Evolutionary conservation across 2,113 vertebrate genomes (phyloP), one percentile per base, ranked within the genome.

Genomic region (Takifugu bimaculatus): DNA sequence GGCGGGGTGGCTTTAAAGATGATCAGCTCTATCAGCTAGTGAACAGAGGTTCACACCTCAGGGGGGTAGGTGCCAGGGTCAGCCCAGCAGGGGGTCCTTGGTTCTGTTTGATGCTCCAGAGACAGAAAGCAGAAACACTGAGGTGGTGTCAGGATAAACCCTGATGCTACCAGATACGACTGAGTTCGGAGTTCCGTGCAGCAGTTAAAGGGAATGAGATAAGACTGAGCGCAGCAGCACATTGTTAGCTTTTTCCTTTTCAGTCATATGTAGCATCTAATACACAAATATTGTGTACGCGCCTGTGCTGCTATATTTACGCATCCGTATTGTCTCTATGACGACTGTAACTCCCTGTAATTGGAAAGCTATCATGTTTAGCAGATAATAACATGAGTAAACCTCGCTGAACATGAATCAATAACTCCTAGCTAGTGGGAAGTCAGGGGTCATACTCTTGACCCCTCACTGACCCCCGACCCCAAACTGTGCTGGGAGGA

Each of bases 381-480:
- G 26, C 50, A 57, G 65, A 79, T 68, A 68, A 78, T 78, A 76
- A 74, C 79, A 78, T 57, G 69, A 26, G 64, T 83, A 82, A 85
- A 79, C 51, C 52, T 53, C 52, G 63, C 50, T 50, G 51, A 28
- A 26, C 10, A 5, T 49, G 54, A 79, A 85, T 85, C 78, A 77
- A 83, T 82, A 72, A 52, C 68, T 80, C 53, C 47, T 52, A 66
- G 28, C 64, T 54, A 50, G 65, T 56, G 5, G 1, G 50, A 71
- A 78, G 86, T 82, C 83, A 83, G 61, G 69, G 85, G 86, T 86
- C 82, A 26, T 80, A 82, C 75, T 88, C 88, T 91, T 91, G 90
- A 91, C 86, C 85, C 75, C 14, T 67, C 57, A 20, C 66, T 64
- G 77, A 91, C 88, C 90, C 74, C 61, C 75, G 72, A 84, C 81